Percentiles rank a stretch among this genome's conserved stretches.
Evolutionary conservation across 2,113 vertebrate genomes (phyloP).

Genomic region (Mus spicilegus): DNA sequence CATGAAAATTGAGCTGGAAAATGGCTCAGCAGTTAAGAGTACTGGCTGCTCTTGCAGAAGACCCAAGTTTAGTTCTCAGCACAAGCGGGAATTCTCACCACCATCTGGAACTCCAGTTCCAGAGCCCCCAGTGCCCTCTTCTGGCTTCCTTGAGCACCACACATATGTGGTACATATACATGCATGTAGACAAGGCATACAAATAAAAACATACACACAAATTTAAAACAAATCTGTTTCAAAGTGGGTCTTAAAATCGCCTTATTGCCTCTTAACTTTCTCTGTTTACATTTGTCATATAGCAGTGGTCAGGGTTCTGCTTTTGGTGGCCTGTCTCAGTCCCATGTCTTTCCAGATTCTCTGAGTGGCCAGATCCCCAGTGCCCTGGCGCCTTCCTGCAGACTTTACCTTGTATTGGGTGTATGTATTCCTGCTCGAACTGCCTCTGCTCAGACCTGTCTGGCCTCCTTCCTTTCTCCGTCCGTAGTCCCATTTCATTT

Average conservation of each 20-base stretch:
- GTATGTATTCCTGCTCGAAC: neutral
- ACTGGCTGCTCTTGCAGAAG: neutral
- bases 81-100: neutral
- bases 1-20: neutral
- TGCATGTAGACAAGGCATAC: neutral
- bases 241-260: neutral
- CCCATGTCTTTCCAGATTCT: neutral
- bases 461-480: neutral
- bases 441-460: neutral
- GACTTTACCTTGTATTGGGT: neutral
- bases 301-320: neutral
- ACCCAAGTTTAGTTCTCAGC: neutral
- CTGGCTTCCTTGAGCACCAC: neutral
- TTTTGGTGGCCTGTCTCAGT: neutral
- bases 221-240: neutral
- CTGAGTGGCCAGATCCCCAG: neutral
- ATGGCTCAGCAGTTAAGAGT: neutral
- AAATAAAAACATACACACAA: neutral
- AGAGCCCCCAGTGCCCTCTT: neutral
- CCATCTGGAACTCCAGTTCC: neutral
- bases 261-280: constrained; percentile 33
- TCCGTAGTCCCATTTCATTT: neutral
- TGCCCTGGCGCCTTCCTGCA: neutral
- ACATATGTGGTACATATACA: neutral
- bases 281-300: neutral